Conservation (phyloP, 1,140 invertebrate genomes). For the Lepidurus arcticus region DNA sequence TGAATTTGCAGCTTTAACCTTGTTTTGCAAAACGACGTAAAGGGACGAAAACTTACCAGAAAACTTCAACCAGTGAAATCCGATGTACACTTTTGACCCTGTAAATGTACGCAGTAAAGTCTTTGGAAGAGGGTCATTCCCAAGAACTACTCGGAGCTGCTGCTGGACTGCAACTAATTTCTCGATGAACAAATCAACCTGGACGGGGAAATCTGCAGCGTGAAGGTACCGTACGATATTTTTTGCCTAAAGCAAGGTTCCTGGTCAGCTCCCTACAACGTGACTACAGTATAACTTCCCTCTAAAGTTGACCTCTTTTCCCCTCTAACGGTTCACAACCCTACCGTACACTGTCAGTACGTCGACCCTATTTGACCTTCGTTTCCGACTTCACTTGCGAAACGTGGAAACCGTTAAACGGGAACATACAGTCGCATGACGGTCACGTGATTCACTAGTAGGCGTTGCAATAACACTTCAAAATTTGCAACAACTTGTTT, state of each 20-base stretch:
- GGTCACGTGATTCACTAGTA: no score
- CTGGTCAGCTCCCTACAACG: background rate
- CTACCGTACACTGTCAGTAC: background rate
- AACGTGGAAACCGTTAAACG: background rate
- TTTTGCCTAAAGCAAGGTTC: background rate
- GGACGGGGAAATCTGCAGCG: background rate
- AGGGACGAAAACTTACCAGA: background rate
- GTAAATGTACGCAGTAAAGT: background rate
- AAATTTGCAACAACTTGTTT: no score
- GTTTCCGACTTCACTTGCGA: background rate
- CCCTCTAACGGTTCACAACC: background rate
- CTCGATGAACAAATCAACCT: background rate
- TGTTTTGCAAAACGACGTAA: no score
- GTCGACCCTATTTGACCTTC: background rate
- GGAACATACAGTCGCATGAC: no score
- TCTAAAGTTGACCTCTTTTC: slow-evolving; percentile 2
- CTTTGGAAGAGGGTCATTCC: background rate
- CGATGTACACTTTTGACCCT: background rate
- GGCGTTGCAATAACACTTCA: no score
- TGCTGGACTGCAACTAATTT: slow-evolving; percentile 18
- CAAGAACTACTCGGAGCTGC: slow-evolving; percentile 1
- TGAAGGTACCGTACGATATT: background rate
- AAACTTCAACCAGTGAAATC: background rate
- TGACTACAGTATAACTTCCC: background rate
- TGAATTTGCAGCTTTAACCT: no score